Conservation (phyloP, 2,113 vertebrate species). For the Rhegmatorhina hoffmannsi region DNA sequence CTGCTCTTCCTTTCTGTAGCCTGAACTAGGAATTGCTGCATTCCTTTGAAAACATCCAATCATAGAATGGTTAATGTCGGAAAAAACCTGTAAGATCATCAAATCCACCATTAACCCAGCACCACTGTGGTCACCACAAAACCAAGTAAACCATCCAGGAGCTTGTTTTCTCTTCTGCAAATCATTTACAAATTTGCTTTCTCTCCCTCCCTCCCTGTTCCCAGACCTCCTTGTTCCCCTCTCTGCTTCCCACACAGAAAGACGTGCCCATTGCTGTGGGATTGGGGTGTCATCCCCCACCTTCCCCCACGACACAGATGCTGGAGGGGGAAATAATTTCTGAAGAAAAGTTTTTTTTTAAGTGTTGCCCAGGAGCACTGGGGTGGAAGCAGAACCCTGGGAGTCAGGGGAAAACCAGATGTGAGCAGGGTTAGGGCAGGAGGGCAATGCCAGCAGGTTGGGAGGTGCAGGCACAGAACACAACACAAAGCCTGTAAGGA, state of each 20-base stretch:
- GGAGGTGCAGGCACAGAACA: background rate
- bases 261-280: background rate
- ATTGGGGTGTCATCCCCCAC: background rate
- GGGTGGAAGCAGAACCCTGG: background rate
- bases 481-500: background rate
- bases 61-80: background rate
- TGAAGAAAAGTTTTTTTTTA: background rate
- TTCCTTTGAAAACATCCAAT: background rate
- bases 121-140: fast-evolving
- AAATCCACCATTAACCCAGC: background rate
- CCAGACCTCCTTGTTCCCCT: background rate
- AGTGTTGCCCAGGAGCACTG: background rate
- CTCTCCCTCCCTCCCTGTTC: background rate
- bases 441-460: background rate
- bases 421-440: background rate
- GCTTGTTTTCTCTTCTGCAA: background rate
- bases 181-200: background rate
- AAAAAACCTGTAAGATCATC: background rate
- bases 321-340: background rate
- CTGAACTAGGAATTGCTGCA: background rate
- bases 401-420: background rate
- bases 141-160: background rate
- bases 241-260: background rate
- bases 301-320: fast-evolving
- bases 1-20: background rate